phyloP scores from a whole-genome alignment of 2,113 vertebrate species.

The Datnioides undecimradiatus region DNA sequence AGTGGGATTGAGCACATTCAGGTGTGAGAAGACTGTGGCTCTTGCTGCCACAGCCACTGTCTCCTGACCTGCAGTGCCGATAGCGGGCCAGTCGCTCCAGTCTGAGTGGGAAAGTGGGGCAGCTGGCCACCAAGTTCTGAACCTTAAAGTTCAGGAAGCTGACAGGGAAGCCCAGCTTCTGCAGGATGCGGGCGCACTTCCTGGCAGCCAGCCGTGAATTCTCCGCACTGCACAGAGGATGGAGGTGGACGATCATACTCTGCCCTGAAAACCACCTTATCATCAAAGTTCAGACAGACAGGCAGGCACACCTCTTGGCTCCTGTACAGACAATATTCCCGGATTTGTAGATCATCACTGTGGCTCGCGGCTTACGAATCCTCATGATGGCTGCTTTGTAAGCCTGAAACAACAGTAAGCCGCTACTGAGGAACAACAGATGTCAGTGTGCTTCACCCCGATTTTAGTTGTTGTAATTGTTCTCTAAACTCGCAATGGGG shows the following conservation, averaged over 20 bases:
- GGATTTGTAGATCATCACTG: constrained; percentile 90
- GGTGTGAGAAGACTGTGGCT: neutral
- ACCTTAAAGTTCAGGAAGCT: constrained; percentile 93
- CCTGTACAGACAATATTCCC: constrained; percentile 92
- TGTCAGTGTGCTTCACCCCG: neutral
- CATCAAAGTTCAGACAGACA: neutral
- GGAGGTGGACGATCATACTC: neutral
- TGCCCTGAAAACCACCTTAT: neutral
- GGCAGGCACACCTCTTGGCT: constrained; percentile 87
- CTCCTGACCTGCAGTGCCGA: constrained; percentile 87
- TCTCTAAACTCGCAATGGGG: no score
- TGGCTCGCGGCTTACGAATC: constrained; percentile 91
- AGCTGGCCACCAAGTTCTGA: constrained; percentile 90
- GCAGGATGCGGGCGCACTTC: constrained; percentile 88
- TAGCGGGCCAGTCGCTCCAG: constrained; percentile 87
- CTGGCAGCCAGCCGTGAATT: constrained; percentile 88
- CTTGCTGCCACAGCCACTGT: constrained; percentile 13
- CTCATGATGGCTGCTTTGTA: constrained; percentile 90
- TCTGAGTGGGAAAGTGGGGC: constrained; percentile 87
- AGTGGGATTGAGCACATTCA: neutral
- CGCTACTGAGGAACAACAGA: neutral
- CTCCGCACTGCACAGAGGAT: constrained; percentile 84
- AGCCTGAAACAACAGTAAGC: constrained; percentile 75
- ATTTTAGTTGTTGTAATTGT: neutral
- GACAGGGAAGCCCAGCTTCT: constrained; percentile 93